Conservation (phyloP, 2,888 invertebrate genomes). For the Chalcosyrphus nemorum region DNA sequence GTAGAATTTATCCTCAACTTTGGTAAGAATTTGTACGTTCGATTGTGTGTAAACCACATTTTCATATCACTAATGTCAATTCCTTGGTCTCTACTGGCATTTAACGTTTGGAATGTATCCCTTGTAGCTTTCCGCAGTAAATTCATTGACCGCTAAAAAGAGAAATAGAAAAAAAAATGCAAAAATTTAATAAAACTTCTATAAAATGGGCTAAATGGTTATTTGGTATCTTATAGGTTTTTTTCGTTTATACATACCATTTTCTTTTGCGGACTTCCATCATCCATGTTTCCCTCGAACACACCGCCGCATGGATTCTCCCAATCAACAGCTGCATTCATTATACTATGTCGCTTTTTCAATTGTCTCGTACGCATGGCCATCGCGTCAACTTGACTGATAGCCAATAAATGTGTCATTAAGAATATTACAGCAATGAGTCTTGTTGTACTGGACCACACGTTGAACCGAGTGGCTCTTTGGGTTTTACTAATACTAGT, state of each 20-base stretch:
- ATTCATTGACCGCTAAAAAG: conserved; percentile 33
- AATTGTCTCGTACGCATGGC: conserved; percentile 68
- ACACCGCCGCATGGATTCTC: conserved; percentile 79
- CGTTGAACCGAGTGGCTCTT: conserved; percentile 68
- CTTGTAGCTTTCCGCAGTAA: conserved; percentile 16
- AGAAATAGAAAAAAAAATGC: neutral
- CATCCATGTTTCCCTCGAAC: conserved; percentile 46
- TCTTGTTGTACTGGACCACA: conserved; percentile 53
- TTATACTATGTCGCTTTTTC: conserved; percentile 56
- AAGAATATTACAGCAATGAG: conserved; percentile 42
- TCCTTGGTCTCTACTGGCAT: conserved; percentile 49
- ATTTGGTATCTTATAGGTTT: neutral
- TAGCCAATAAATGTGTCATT: conserved; percentile 69
- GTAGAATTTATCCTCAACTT: conserved; percentile 74
- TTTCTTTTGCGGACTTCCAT: neutral
- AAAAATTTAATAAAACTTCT: neutral
- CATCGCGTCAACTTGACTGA: conserved; percentile 71
- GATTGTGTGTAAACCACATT: conserved; percentile 74
- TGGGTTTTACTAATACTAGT: conserved; percentile 57
- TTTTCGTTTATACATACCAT: conserved; percentile 26
- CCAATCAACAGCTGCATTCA: conserved; percentile 75
- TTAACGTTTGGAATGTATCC: conserved; percentile 25
- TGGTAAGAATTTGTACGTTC: conserved; percentile 79
- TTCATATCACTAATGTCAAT: conserved; percentile 75
- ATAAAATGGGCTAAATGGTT: neutral